Evolutionary conservation across 2,888 invertebrate genomes (phyloP).

Genomic region (Melitaea athalia): DNA sequence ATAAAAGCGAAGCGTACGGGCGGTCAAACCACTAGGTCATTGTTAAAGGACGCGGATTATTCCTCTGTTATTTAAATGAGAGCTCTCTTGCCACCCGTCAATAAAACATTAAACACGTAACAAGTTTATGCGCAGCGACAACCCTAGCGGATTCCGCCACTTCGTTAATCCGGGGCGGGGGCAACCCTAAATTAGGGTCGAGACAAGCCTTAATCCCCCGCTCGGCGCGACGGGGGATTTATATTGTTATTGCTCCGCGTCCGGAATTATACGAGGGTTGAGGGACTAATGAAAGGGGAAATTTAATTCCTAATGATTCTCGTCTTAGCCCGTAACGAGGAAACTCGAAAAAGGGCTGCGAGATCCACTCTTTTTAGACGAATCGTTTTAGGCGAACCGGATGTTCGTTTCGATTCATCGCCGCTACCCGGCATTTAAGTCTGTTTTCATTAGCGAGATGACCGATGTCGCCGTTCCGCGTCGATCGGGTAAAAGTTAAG

Average conservation of each 20-base stretch:
- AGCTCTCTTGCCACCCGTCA: constrained; percentile 79
- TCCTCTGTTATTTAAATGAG: constrained; percentile 76
- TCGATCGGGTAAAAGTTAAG: constrained; percentile 70
- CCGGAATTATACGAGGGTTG: constrained; percentile 83
- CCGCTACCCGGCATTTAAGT: constrained; percentile 50
- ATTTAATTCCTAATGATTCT: constrained; percentile 83
- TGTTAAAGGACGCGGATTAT: constrained; percentile 50
- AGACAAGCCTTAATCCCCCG: constrained; percentile 83
- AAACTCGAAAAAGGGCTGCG: constrained; percentile 80
- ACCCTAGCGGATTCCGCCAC: constrained; percentile 82
- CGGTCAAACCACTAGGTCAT: constrained; percentile 38
- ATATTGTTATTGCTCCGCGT: constrained; percentile 83
- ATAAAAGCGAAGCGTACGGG: constrained; percentile 9
- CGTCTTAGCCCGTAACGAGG: constrained; percentile 83
- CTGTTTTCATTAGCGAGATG: constrained; percentile 57
- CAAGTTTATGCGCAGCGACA: constrained; percentile 81
- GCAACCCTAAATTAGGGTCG: constrained; percentile 83
- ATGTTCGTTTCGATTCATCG: constrained; percentile 63
- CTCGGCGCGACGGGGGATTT: constrained; percentile 82
- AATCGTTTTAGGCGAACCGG: constrained; percentile 69
- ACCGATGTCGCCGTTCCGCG: constrained; percentile 53
- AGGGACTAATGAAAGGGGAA: constrained; percentile 83
- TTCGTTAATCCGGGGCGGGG: constrained; percentile 82
- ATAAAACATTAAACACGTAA: constrained; percentile 83
- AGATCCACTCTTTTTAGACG: constrained; percentile 75